Percentiles rank a stretch among this genome's conserved stretches.
phyloP scores from a whole-genome alignment of 1,140 invertebrate species.

The Platorchestia sp. region DNA sequence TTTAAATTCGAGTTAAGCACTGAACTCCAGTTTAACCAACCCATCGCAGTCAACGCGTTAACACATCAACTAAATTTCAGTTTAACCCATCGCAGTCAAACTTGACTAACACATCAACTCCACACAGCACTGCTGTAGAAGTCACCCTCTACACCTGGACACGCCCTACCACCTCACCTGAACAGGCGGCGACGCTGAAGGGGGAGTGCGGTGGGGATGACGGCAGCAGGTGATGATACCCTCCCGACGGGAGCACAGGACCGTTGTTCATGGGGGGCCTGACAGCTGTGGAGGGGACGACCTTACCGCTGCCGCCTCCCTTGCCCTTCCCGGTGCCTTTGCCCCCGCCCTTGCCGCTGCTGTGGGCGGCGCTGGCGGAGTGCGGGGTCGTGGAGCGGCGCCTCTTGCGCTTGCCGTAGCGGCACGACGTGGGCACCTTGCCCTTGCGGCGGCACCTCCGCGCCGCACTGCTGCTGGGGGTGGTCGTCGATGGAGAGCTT shows the following conservation, averaged over 20 bases:
- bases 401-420: slow-evolving; percentile 41
- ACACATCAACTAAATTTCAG: no score
- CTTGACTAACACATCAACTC: no score
- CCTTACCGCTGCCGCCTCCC: background rate
- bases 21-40: no score
- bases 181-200: slow-evolving; percentile 7
- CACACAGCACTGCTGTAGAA: no score
- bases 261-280: slow-evolving; percentile 39
- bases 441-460: background rate
- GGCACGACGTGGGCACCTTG: background rate
- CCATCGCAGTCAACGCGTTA: no score
- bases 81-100: no score
- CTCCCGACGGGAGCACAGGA: background rate
- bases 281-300: slow-evolving; percentile 9
- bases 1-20: no score
- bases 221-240: slow-evolving; percentile 10
- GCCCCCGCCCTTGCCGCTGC: background rate
- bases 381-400: slow-evolving; percentile 5
- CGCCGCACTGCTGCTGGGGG: background rate
- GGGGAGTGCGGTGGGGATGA: slow-evolving; percentile 24
- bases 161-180: background rate
- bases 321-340: background rate
- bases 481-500: background rate
- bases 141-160: background rate
- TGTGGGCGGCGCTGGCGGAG: no score